Conservation (phyloP, 2,888 invertebrate genomes). For the Calliphora vomitoria region DNA sequence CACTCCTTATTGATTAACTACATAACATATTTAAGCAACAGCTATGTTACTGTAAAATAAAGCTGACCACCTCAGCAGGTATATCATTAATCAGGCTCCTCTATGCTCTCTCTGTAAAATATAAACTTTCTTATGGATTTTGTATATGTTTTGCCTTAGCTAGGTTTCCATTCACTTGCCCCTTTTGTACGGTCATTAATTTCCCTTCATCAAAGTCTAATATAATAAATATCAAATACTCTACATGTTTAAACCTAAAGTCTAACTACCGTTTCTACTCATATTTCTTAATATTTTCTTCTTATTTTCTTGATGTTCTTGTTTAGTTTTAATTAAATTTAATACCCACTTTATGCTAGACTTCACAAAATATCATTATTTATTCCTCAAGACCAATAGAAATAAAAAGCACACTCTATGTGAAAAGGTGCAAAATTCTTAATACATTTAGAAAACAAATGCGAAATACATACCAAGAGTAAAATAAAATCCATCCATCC, state of each 20-base stretch:
- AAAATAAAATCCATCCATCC: background rate
- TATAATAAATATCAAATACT: background rate
- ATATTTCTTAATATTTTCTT: background rate
- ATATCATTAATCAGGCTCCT: too few species aligned
- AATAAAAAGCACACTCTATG: background rate
- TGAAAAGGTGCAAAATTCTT: background rate
- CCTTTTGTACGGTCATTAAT: background rate
- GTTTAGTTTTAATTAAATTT: slow-evolving; percentile 20
- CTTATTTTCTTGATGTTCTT: background rate
- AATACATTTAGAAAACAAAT: background rate
- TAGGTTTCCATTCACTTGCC: too few species aligned
- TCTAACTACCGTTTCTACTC: background rate
- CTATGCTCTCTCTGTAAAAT: too few species aligned
- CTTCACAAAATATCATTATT: slow-evolving; percentile 20
- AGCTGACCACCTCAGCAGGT: too few species aligned
- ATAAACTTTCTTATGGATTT: too few species aligned
- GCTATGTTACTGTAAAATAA: too few species aligned
- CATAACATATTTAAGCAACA: too few species aligned
- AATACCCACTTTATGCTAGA: slow-evolving; percentile 40
- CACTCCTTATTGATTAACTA: too few species aligned
- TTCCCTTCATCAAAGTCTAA: background rate
- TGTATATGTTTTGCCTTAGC: too few species aligned
- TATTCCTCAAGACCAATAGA: background rate
- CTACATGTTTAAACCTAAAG: background rate
- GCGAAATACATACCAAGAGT: background rate